Evolutionary conservation across 2,888 invertebrate genomes (phyloP).

Genomic region (Leucophora obtusa): DNA sequence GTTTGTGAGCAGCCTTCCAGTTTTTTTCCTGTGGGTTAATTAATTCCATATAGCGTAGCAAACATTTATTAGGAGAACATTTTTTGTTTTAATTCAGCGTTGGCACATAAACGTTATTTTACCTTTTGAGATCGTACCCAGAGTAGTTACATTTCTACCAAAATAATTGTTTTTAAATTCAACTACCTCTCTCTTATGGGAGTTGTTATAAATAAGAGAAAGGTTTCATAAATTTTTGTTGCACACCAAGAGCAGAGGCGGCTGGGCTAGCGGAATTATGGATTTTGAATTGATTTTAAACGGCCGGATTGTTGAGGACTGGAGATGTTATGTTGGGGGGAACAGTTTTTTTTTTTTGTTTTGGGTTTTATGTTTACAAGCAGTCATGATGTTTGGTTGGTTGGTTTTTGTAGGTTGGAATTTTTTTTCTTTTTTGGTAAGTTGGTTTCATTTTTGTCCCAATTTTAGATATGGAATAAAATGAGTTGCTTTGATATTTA

Average conservation of each 20-base stretch:
- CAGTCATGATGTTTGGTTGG: neutral
- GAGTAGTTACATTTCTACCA: constrained; percentile 68
- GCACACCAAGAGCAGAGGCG: constrained; percentile 71
- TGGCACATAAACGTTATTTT: constrained; percentile 66
- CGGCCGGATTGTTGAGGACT: constrained; percentile 38
- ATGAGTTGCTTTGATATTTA: constrained; percentile 17
- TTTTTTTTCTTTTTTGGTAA: constrained; percentile 37
- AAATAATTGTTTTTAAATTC: constrained; percentile 44
- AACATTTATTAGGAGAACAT: constrained; percentile 52
- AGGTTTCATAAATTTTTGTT: constrained; percentile 58
- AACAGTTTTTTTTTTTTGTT: constrained; percentile 13
- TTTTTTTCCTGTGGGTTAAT: constrained; percentile 30
- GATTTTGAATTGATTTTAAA: constrained; percentile 56
- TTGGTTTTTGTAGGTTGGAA: constrained; percentile 29
- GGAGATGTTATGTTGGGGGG: constrained; percentile 21
- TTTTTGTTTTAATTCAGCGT: constrained; percentile 39
- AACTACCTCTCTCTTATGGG: constrained; percentile 52
- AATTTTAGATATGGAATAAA: constrained; percentile 31
- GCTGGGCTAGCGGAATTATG: constrained; percentile 64
- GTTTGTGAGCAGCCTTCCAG: constrained; percentile 39
- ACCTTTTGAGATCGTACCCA: constrained; percentile 79
- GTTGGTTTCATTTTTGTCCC: constrained; percentile 65
- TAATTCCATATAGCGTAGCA: constrained; percentile 61
- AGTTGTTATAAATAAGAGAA: constrained; percentile 52
- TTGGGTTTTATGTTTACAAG: neutral